These are phyloP conservation scores for Lucilia sericata DNA, from an alignment of 1,140 invertebrate genomes.

Conservation along the genomic window DNA sequence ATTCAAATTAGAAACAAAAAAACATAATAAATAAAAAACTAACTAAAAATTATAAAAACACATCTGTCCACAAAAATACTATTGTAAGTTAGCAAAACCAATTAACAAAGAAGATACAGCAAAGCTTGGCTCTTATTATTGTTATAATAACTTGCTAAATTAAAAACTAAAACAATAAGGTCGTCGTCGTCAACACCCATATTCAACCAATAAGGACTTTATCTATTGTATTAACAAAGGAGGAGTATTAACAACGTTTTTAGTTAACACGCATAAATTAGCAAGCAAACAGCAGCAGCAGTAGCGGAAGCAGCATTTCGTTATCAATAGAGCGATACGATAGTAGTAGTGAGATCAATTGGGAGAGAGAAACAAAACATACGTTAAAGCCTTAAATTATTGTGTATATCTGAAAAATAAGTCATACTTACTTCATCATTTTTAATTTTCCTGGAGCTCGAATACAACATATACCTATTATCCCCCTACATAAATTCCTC, in stretches of 20 bases:
- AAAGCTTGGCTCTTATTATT: neutral
- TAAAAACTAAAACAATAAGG: neutral
- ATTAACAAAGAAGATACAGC: neutral
- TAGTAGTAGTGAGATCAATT: neutral
- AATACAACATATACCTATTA: conserved; percentile 22
- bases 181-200: no score
- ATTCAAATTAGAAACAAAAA: conserved; percentile 33
- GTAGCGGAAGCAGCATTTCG: neutral
- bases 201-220: no score
- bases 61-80: conserved; percentile 40
- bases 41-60: conserved; percentile 4
- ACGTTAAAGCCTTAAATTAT: conserved; percentile 18
- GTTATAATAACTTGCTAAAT: conserved; percentile 15
- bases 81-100: neutral
- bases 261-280: neutral
- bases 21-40: conserved; percentile 8
- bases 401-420: conserved; percentile 31
- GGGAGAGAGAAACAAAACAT: neutral
- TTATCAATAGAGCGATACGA: neutral
- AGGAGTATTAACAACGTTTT: neutral
- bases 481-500: conserved; percentile 25
- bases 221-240: neutral
- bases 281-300: neutral
- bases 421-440: conserved; percentile 9
- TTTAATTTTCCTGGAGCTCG: conserved; percentile 32